Evolutionary conservation across 1,140 invertebrate genomes (phyloP).

Genomic region (Saccostrea glomerata): DNA sequence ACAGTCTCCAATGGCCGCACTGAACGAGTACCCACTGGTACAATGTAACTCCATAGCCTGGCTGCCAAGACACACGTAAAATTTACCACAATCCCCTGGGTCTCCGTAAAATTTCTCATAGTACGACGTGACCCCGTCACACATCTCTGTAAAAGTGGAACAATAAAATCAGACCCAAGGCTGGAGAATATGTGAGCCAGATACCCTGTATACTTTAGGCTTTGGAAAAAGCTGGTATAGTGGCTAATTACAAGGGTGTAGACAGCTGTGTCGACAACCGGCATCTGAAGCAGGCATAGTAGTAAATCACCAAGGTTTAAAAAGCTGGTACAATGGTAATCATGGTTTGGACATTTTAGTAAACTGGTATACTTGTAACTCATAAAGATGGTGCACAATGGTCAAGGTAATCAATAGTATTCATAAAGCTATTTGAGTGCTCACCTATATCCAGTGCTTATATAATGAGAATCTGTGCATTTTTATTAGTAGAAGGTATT

Average conservation of each 20-base stretch:
- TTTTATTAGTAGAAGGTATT: background rate
- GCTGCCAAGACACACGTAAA: slow-evolving; percentile 47
- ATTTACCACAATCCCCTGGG: slow-evolving; percentile 49
- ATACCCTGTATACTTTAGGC: no score
- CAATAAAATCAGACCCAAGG: background rate
- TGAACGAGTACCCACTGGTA: slow-evolving; percentile 41
- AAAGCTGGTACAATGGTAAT: no score
- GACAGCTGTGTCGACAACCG: background rate
- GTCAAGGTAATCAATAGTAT: no score
- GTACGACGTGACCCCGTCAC: slow-evolving; percentile 48
- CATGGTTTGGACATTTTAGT: no score
- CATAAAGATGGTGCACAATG: no score
- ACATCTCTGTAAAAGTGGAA: slow-evolving; percentile 30
- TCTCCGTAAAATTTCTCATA: slow-evolving; percentile 50
- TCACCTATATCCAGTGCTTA: background rate
- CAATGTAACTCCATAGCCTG: slow-evolving; percentile 44
- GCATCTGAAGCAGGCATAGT: background rate
- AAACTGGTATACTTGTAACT: no score
- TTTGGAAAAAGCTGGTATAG: no score
- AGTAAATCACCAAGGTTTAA: background rate
- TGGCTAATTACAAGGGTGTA: no score
- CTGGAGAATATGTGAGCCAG: background rate
- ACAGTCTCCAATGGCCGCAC: slow-evolving; percentile 33
- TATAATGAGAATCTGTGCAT: background rate
- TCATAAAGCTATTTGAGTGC: background rate